A percentile compares a stretch with the other conserved stretches of the same genome.
These are phyloP conservation scores for Ochotona curzoniae DNA, from an alignment of 2,113 vertebrate genomes.

Conservation along the genomic window DNA sequence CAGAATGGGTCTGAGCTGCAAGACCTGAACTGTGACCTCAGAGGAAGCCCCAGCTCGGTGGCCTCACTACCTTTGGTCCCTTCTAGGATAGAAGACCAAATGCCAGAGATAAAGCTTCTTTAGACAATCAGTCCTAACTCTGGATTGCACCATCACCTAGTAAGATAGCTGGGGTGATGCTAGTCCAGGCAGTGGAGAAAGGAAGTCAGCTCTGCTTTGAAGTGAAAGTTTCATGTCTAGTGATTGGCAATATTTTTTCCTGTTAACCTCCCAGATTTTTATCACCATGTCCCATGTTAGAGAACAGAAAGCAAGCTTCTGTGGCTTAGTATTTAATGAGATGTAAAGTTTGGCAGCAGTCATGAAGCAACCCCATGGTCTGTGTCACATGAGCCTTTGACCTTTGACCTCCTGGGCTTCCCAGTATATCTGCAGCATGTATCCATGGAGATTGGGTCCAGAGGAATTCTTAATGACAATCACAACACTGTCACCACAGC, in stretches of 20 bases:
- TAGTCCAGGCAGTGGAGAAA: rapidly evolving
- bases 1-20: not conserved
- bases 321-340: not conserved
- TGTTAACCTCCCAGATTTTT: not conserved
- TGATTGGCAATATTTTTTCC: not conserved
- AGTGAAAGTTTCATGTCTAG: not conserved
- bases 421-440: not conserved
- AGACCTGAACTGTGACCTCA: not conserved
- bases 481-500: rapidly evolving
- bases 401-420: not conserved
- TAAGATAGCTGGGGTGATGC: not conserved
- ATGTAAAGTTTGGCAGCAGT: not conserved
- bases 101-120: not conserved
- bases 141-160: not conserved
- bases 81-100: not conserved
- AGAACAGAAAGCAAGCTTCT: not conserved
- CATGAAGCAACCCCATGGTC: not conserved
- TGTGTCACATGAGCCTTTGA: not conserved
- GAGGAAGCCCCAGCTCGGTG: not conserved
- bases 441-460: not conserved
- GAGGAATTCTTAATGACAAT: not conserved
- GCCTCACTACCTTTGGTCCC: not conserved
- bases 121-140: not conserved
- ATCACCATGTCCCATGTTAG: not conserved
- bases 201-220: not conserved